phyloP scores from a whole-genome alignment of 2,797 vertebrate genomes.

The Smutsia temminckii region DNA sequence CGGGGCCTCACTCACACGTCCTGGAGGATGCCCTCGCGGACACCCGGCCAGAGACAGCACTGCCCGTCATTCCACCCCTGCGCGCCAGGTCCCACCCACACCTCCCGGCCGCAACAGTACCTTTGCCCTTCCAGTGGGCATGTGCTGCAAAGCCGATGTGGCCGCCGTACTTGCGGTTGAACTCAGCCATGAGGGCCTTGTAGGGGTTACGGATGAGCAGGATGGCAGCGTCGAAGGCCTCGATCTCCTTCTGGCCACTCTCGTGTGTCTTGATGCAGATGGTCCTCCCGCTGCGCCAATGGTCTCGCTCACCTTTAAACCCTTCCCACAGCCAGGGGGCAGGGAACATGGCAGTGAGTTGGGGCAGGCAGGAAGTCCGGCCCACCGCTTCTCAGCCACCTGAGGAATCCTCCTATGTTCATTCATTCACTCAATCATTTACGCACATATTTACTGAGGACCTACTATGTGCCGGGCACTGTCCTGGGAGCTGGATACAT shows the following conservation, averaged over 20 bases:
- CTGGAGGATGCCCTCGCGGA: background rate
- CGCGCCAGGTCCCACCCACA: rapidly evolving
- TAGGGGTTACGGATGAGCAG: slow-evolving; percentile 97
- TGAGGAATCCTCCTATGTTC: rapidly evolving
- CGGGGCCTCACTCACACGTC: rapidly evolving
- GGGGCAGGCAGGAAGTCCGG: background rate
- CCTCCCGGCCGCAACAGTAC: slow-evolving; percentile 75
- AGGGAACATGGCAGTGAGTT: background rate
- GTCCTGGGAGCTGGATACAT: background rate
- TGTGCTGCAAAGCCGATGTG: slow-evolving; percentile 97
- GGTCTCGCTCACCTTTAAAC: slow-evolving; percentile 97
- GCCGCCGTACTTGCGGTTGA: slow-evolving; percentile 97
- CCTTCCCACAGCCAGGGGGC: slow-evolving; percentile 79
- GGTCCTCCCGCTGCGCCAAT: slow-evolving; percentile 95
- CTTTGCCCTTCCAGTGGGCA: slow-evolving; percentile 97
- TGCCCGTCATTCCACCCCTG: rapidly evolving
- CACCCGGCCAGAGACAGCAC: background rate
- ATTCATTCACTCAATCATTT: rapidly evolving
- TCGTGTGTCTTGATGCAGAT: slow-evolving; percentile 98
- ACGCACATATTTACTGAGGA: background rate
- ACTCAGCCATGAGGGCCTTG: slow-evolving; percentile 98
- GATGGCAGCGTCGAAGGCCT: slow-evolving; percentile 93
- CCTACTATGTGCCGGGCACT: background rate
- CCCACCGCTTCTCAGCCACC: rapidly evolving
- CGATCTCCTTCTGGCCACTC: slow-evolving; percentile 96